Evolutionary conservation across 30 jellyfish, hydroid and myxozoan species (phyloP).

Genomic region (Nemopilema nomurai): DNA sequence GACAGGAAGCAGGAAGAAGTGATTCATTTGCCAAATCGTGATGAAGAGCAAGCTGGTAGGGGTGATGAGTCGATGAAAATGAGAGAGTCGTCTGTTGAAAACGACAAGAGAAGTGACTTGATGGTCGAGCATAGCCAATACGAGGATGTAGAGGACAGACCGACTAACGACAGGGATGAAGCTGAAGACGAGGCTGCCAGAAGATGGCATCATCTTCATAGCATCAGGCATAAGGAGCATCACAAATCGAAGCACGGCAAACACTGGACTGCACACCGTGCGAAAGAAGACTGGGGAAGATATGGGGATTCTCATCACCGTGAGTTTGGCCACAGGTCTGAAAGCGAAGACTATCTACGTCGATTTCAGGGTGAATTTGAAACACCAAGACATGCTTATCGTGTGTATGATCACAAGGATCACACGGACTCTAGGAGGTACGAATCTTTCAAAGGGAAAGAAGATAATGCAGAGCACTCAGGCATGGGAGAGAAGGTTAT

Average conservation of each 20-base stretch:
- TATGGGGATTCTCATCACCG: neutral
- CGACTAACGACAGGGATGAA: neutral
- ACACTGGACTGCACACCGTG: neutral
- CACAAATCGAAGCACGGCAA: neutral
- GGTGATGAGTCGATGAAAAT: constrained; percentile 62
- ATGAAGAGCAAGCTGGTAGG: constrained; percentile 55
- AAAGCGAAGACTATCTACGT: neutral
- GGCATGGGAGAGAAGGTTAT: neutral
- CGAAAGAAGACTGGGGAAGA: neutral
- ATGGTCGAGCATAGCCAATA: constrained; percentile 66
- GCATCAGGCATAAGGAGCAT: neutral
- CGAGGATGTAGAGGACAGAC: constrained; percentile 42
- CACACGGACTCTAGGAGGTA: neutral
- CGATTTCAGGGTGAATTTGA: neutral
- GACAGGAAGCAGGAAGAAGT: neutral
- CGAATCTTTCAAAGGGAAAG: too few relatives aligned
- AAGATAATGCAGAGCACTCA: neutral
- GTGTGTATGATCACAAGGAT: neutral
- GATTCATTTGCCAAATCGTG: constrained; percentile 1
- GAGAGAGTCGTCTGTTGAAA: constrained; percentile 51
- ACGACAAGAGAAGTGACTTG: constrained; percentile 54
- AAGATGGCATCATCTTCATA: neutral
- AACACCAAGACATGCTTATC: neutral
- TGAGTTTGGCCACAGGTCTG: neutral
- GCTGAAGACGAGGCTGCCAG: constrained; percentile 5